Evolutionary conservation across 2,113 vertebrate genomes (phyloP).

Genomic region (Micromys minutus): DNA sequence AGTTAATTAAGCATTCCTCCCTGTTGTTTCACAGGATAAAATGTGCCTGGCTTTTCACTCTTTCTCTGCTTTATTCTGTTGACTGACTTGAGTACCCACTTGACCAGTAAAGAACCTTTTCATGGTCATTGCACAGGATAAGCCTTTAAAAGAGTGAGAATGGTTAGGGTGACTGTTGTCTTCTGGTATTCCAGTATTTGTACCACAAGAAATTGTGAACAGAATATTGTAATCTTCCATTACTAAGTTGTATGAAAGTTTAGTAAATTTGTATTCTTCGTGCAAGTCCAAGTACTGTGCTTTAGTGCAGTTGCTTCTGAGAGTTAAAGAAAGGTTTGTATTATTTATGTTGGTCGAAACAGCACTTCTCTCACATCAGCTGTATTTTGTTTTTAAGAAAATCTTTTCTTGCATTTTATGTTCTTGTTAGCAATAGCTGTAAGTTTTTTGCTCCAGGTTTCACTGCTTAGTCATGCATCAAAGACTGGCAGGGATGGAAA

Average conservation of each 20-base stretch:
- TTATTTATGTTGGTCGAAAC: constrained; percentile 13
- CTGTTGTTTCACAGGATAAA: constrained; percentile 54
- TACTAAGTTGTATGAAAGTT: constrained; percentile 59
- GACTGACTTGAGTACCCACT: constrained; percentile 63
- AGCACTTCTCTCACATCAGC: constrained; percentile 5
- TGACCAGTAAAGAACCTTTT: constrained; percentile 70
- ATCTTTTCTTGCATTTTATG: constrained; percentile 1
- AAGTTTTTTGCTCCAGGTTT: constrained; percentile 41
- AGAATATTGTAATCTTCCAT: not conserved
- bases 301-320: not conserved
- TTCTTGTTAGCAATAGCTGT: constrained; percentile 7
- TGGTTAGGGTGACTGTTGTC: constrained; percentile 41
- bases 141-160: constrained; percentile 6
- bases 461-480: constrained; percentile 21
- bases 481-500: not conserved
- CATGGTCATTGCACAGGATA: constrained; percentile 53
- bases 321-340: constrained; percentile 47
- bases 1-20: constrained; percentile 66
- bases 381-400: not conserved
- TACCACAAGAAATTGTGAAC: constrained; percentile 30
- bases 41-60: constrained; percentile 34
- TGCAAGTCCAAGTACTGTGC: constrained; percentile 3
- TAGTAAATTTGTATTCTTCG: constrained; percentile 58
- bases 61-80: constrained; percentile 53
- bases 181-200: not conserved